Conservation (phyloP, 2,113 vertebrate genomes). For the Pygoscelis adeliae region DNA sequence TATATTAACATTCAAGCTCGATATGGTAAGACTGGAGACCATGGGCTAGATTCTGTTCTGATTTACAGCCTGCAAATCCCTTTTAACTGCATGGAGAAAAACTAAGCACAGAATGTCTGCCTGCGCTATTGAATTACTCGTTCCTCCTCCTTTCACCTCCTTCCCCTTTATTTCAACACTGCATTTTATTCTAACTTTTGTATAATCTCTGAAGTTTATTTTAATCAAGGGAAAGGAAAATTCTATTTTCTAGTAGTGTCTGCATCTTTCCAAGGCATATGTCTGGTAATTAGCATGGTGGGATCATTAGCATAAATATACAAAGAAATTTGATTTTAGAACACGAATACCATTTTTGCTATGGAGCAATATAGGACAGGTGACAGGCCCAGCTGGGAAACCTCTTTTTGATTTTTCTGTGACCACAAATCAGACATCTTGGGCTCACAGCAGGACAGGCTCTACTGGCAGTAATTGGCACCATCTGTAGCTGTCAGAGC, state of each 20-base stretch:
- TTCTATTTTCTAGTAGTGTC: neutral
- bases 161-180: neutral
- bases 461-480: constrained; percentile 87
- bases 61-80: constrained; percentile 50
- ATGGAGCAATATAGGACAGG: constrained; percentile 72
- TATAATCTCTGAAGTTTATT: constrained; percentile 27
- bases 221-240: constrained; percentile 21
- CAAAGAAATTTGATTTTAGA: constrained; percentile 66
- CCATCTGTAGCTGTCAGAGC: constrained; percentile 89
- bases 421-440: constrained; percentile 84
- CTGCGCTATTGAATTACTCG: constrained; percentile 8
- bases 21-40: neutral
- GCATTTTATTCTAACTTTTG: constrained; percentile 34
- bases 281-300: constrained; percentile 40
- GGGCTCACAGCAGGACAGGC: constrained; percentile 80
- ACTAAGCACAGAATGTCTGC: constrained; percentile 41
- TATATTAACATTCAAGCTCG: constrained; percentile 15
- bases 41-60: constrained; percentile 13
- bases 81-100: constrained; percentile 52
- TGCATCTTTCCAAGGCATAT: constrained; percentile 37
- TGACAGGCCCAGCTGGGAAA: constrained; percentile 81
- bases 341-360: constrained; percentile 66
- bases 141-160: constrained; percentile 1
- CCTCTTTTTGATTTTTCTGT: constrained; percentile 78
- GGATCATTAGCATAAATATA: constrained; percentile 56